A percentile compares a stretch with the other conserved stretches of the same genome.
These are phyloP conservation scores for Drosophila affinis DNA, from an alignment of 2,888 invertebrate genomes.

Conservation along the genomic window DNA sequence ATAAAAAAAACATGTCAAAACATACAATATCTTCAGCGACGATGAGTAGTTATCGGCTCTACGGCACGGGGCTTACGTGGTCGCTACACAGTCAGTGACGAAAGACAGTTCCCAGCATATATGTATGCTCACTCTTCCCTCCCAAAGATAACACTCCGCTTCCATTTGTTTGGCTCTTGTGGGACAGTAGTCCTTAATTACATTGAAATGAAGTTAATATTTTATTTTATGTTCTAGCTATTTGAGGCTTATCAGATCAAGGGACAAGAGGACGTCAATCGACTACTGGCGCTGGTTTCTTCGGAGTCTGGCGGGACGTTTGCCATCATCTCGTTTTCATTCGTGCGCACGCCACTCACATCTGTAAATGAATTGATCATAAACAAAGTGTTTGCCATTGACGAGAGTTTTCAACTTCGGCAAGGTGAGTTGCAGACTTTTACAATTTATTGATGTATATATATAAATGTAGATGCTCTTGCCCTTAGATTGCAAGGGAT, in stretches of 20 bases:
- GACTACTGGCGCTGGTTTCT: conserved; percentile 81
- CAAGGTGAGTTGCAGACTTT: conserved; percentile 85
- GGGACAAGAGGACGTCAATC: conserved; percentile 80
- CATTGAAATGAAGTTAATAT: too few relatives aligned
- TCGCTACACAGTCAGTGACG: not conserved
- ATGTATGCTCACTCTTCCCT: not conserved
- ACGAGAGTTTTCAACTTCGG: conserved; percentile 91
- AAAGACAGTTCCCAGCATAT: not conserved
- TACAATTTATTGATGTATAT: not conserved
- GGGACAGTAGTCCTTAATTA: too few relatives aligned
- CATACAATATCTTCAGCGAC: not conserved
- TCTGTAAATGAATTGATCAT: conserved; percentile 91
- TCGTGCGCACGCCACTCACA: conserved; percentile 86
- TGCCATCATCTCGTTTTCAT: conserved; percentile 81
- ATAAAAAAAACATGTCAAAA: not conserved
- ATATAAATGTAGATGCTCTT: not conserved
- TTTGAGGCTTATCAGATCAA: conserved; percentile 83
- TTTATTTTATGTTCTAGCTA: conserved; percentile 60
- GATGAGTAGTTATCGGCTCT: not conserved
- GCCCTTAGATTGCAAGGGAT: conserved; percentile 70
- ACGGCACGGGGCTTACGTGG: not conserved
- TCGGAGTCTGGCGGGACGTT: conserved; percentile 81
- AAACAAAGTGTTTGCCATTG: conserved; percentile 92
- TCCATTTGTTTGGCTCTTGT: too few relatives aligned
- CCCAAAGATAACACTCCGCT: not conserved